Percentiles rank a stretch among this genome's conserved stretches.
These are phyloP conservation scores for Thryonomys swinderianus DNA, from an alignment of 2,113 vertebrate genomes.

Conservation along the genomic window DNA sequence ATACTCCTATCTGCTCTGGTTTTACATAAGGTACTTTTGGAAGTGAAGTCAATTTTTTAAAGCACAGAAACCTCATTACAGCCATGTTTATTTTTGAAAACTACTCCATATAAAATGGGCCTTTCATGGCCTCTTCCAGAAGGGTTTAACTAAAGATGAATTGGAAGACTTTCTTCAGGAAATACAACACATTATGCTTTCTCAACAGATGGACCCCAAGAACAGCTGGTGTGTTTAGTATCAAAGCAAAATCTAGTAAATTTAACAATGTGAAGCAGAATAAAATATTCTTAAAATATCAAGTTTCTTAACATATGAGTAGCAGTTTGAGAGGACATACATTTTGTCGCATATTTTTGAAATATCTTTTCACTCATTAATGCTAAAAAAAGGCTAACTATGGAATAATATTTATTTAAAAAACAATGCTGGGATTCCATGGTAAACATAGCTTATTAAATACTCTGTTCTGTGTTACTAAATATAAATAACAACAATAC, in stretches of 20 bases:
- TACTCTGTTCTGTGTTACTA: background rate
- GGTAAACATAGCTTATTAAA: slow-evolving; percentile 44
- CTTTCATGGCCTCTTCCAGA: background rate
- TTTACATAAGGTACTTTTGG: background rate
- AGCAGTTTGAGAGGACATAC: background rate
- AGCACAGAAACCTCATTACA: slow-evolving; percentile 2
- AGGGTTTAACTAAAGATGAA: background rate
- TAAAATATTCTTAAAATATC: background rate
- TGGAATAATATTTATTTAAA: background rate
- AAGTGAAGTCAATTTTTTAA: slow-evolving; percentile 37
- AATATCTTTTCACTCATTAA: background rate
- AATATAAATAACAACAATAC: slow-evolving; percentile 29
- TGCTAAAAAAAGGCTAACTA: background rate
- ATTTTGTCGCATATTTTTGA: background rate
- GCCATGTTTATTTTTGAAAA: background rate
- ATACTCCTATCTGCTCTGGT: background rate
- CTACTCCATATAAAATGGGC: background rate
- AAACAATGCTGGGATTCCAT: background rate
- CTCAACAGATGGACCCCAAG: background rate
- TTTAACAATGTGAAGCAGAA: background rate
- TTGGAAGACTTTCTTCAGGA: background rate
- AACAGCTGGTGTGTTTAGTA: background rate
- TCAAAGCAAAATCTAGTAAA: background rate
- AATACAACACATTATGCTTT: background rate
- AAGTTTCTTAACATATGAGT: background rate